These are phyloP conservation scores for Agrypnia vestita DNA, from an alignment of 1,140 invertebrate species.

Conservation along the genomic window DNA sequence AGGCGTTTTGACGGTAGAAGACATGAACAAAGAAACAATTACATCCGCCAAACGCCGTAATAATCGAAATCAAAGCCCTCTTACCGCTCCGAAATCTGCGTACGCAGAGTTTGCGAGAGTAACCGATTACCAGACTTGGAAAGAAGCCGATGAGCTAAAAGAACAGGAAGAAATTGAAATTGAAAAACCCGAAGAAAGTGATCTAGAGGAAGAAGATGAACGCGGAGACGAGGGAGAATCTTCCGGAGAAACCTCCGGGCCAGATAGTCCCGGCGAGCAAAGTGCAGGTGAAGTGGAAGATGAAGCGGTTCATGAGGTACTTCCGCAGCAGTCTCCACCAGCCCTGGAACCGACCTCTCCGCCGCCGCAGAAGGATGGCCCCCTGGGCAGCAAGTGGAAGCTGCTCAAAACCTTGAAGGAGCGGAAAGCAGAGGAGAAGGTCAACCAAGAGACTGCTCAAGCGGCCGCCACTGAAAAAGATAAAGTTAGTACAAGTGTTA, in stretches of 20 bases:
- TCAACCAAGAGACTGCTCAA: conserved; percentile 76
- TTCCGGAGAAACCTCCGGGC: conserved; percentile 89
- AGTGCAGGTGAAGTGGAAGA: conserved; percentile 83
- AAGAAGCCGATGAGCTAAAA: conserved; percentile 63
- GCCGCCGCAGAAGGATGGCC: conserved; percentile 73
- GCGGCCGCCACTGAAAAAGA: conserved; percentile 78
- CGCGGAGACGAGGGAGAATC: conserved; percentile 70
- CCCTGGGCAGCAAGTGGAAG: conserved; percentile 90
- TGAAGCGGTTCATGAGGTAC: conserved; percentile 57
- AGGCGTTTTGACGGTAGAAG: conserved; percentile 65
- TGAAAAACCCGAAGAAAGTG: conserved; percentile 60
- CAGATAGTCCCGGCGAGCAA: conserved; percentile 83
- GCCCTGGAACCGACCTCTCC: conserved; percentile 64
- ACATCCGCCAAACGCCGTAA: conserved; percentile 60
- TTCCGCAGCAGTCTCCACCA: conserved; percentile 19
- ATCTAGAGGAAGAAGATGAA: conserved; percentile 68
- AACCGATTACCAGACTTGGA: conserved; percentile 67
- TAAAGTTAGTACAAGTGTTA: conserved; percentile 77
- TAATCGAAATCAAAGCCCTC: conserved; percentile 56
- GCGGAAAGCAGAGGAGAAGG: conserved; percentile 89
- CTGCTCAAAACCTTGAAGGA: conserved; percentile 91
- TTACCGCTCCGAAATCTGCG: conserved; percentile 57
- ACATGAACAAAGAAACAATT: conserved; percentile 68
- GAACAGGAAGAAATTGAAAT: conserved; percentile 64
- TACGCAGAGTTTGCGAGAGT: conserved; percentile 62